Conservation (phyloP, 2,888 invertebrate genomes). For the Lepeophtheirus nordmannii region DNA sequence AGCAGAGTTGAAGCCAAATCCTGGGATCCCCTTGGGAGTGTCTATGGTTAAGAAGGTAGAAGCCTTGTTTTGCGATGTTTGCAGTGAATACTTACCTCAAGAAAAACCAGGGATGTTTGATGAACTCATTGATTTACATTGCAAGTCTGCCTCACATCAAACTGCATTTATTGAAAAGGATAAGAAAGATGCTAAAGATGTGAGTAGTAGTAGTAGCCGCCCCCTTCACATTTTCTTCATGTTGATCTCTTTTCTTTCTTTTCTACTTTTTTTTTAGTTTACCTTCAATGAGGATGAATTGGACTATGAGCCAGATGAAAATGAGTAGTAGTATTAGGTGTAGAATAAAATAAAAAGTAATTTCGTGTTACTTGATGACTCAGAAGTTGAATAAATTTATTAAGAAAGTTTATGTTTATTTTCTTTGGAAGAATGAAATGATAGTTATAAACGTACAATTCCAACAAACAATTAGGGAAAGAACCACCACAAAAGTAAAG, state of each 20-base stretch:
- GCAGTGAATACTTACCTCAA: neutral
- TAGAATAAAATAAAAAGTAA: too few relatives aligned
- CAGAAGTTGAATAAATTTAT: too few relatives aligned
- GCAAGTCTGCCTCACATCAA: neutral
- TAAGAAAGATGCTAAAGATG: neutral
- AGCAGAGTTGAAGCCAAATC: neutral
- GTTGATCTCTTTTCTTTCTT: neutral
- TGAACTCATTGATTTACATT: neutral
- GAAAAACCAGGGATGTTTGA: neutral
- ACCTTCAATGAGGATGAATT: neutral
- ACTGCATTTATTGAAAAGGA: neutral
- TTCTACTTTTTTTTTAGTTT: neutral
- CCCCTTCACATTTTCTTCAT: neutral
- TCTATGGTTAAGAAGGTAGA: neutral
- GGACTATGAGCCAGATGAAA: neutral
- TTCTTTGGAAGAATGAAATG: too few relatives aligned
- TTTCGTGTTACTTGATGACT: too few relatives aligned
- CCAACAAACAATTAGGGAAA: too few relatives aligned
- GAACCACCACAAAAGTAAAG: too few relatives aligned
- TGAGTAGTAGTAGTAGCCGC: neutral
- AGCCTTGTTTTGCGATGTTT: neutral
- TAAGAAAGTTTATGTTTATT: too few relatives aligned
- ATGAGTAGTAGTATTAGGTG: neutral
- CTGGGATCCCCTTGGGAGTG: neutral
- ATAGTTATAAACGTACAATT: too few relatives aligned